Evolutionary conservation across 2,113 vertebrate species (phyloP).

Genomic region (Fukomys damarensis): DNA sequence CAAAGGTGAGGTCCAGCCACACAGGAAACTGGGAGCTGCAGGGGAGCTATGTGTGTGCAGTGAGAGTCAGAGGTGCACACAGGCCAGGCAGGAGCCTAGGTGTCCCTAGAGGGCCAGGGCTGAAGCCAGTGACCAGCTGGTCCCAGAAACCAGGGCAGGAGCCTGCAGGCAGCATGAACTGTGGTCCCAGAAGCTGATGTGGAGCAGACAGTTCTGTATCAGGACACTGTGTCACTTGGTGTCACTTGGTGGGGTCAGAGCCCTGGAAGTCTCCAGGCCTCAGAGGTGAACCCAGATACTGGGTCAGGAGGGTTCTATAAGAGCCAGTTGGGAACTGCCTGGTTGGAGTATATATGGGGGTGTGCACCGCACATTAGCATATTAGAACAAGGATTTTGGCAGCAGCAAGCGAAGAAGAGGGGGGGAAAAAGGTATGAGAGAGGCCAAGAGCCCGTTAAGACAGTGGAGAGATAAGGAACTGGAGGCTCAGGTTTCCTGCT

Average conservation of each 20-base stretch:
- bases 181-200: background rate
- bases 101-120: background rate
- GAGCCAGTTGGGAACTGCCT: background rate
- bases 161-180: background rate
- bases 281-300: background rate
- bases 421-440: too few relatives aligned
- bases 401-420: background rate
- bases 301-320: background rate
- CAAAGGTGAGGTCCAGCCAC: background rate
- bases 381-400: background rate
- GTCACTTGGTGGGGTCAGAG: background rate
- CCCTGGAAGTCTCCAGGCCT: background rate
- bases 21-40: background rate
- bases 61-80: background rate
- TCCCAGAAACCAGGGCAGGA: background rate
- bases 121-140: background rate
- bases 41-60: background rate
- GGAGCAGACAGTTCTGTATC: too few relatives aligned
- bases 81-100: background rate
- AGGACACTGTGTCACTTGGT: background rate
- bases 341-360: background rate
- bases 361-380: background rate
- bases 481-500: background rate
- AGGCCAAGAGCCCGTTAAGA: background rate
- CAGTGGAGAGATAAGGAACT: background rate